A percentile compares a stretch with the other conserved stretches of the same genome.
phyloP scores from a whole-genome alignment of 2,888 invertebrate species.

The Lithophane semibrunnea region DNA sequence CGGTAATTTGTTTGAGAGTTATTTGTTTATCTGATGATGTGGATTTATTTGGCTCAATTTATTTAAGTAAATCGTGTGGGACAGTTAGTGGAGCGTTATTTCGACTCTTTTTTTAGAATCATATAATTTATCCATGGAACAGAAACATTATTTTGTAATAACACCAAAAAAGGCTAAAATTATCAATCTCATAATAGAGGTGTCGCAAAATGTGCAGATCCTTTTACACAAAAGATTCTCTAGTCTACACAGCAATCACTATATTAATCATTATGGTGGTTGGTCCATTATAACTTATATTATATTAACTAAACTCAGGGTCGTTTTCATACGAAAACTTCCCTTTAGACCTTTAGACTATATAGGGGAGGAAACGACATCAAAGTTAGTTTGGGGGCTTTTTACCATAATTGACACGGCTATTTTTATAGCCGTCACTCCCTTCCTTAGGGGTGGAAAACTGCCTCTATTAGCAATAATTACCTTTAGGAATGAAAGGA shows the following conservation, averaged over 20 bases:
- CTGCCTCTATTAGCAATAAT: conserved; percentile 48
- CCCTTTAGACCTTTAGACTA: not conserved
- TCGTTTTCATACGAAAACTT: conserved; percentile 23
- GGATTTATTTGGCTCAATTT: conserved; percentile 3
- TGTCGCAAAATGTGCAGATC: not conserved
- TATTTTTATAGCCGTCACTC: conserved; percentile 49
- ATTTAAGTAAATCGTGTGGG: not conserved
- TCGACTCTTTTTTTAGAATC: not conserved
- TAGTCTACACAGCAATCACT: conserved; percentile 1
- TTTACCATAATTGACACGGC: conserved; percentile 56
- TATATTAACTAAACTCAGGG: conserved; percentile 1
- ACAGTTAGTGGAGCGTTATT: not conserved
- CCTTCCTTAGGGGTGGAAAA: conserved; percentile 36
- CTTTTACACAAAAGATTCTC: not conserved
- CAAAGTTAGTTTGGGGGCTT: conserved; percentile 49
- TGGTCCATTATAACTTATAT: not conserved
- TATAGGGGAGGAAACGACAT: conserved; percentile 38
- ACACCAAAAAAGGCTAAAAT: not conserved
- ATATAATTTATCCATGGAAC: not conserved
- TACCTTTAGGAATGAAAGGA: conserved; percentile 45
- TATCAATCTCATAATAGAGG: not conserved
- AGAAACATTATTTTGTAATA: not conserved
- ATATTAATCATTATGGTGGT: not conserved
- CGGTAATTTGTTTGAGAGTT: conserved; percentile 21
- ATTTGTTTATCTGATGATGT: conserved; percentile 8